Evolutionary conservation across 2,797 vertebrate species (phyloP), one percentile per base, ranked within the genome.

Genomic region (Adelosebastes latens): DNA sequence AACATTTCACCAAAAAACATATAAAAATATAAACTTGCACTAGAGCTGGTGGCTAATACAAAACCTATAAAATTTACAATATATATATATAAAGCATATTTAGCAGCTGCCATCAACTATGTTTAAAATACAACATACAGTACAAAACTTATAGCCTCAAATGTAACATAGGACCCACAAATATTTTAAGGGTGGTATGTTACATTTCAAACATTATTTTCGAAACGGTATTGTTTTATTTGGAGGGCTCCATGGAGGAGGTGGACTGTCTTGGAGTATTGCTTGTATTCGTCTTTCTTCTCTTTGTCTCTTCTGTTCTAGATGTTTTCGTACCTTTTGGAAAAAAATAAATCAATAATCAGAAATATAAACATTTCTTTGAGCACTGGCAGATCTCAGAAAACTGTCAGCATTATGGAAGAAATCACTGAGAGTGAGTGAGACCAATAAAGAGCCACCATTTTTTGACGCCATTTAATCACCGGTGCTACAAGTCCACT

Each of bases 241-340:
- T 8, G 98, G 97, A 72, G 98, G 98, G 84, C 95, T 98, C 98
- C 98, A 99, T 0, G 97, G 97, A 68, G 95, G 96, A 86, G 92
- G 94, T 0, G 90, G 83, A 64, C 95, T 95, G 68, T 94, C 92
- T 49, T 89, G 46, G 55, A 90, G 93, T 83, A 96, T 92, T 20
- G 88, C 90, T 73, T 94, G 93, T 29, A 95, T 92, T 72, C 89
- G 96, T 87, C 91, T 96, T 71, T 95, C 95, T 71, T 94, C 96
- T 90, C 72, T 95, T 75, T 95, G 95, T 88, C 94, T 93, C 83
- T 91, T 95, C 68, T 96, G 91, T 68, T 95, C 95, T 42, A 89
- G 93, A 83, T 97, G 96, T 93, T 98, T 99, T 67, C 93, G 97
- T 85, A 84, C 93, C 98, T 99, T 90, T 90, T 75, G 60, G 70